Evolutionary conservation across 2,888 invertebrate genomes (phyloP), one percentile per base, ranked within the genome.

Genomic region (Zaprionus lineosus): DNA sequence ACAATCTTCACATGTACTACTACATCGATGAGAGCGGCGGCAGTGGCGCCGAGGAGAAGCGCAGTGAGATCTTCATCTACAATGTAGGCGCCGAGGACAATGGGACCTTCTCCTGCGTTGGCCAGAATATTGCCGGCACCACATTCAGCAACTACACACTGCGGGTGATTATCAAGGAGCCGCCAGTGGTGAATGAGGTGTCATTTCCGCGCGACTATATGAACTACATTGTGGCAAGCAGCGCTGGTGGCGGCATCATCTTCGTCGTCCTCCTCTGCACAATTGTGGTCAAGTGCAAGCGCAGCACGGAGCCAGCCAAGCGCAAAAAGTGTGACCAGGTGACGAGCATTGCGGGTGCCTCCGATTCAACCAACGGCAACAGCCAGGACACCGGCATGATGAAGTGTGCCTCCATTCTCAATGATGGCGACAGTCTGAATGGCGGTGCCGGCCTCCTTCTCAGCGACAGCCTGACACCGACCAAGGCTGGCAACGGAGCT

Each of bases 61-160:
- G 93, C 70, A 95, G 95, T 84, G 95, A 95, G 89, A 91, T 96
- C 53, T 94, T 94, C 84, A 94, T 96, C 78, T 93, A 93, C 84
- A 95, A 95, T 87, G 93, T 95, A 14, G 94, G 93, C 21, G 92
- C 92, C 28, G 95, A 94, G 67, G 95, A 96, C 86, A 96, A 96
- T 84, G 97, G 97, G 3, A 95, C 95, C 5, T 97, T 96, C 87
- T 93, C 94, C 2, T 97, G 97, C 88, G 92, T 94, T 8, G 97
- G 97, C 0, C 95, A 95, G 86, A 97, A 97, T 88, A 92, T 94
- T 9, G 97, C 97, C 0, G 97, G 97, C 8, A 92, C 92, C 55
- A 92, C 94, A 0, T 93, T 93, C 70, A 94, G 95, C 56, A 97
- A 97, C 89, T 95, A 95, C 77, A 96, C 97, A 1, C 92, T 97